phyloP scores from a whole-genome alignment of 2,797 vertebrate species.

The Diglossa cyanea region DNA sequence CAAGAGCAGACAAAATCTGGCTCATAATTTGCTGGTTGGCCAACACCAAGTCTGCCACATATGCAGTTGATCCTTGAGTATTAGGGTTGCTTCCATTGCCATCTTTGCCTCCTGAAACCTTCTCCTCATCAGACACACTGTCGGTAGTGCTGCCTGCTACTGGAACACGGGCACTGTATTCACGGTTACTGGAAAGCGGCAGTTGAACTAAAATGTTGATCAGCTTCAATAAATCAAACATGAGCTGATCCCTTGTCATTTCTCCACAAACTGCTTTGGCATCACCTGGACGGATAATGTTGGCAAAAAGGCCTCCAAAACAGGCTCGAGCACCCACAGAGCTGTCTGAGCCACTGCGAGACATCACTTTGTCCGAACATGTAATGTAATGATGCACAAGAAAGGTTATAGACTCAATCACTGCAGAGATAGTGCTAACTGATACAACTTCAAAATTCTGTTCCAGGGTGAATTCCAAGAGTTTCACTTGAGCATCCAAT shows the following conservation, averaged over 20 bases:
- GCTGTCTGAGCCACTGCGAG: slow-evolving; percentile 95
- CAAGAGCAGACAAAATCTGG: slow-evolving; percentile 95
- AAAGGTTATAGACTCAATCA: slow-evolving; percentile 96
- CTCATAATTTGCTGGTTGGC: slow-evolving; percentile 99
- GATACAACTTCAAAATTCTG: slow-evolving; percentile 98
- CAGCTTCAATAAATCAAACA: slow-evolving; percentile 97
- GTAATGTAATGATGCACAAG: slow-evolving; percentile 98
- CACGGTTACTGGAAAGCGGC: slow-evolving; percentile 91
- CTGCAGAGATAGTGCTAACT: slow-evolving; percentile 92
- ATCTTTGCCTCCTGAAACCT: slow-evolving; percentile 95
- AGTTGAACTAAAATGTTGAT: slow-evolving; percentile 95
- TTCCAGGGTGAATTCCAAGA: slow-evolving; percentile 95
- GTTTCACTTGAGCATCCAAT: slow-evolving; percentile 96
- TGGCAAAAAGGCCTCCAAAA: slow-evolving; percentile 96
- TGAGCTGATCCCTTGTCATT: slow-evolving; percentile 95
- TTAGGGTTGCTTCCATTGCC: slow-evolving; percentile 80
- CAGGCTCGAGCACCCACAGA: slow-evolving; percentile 96
- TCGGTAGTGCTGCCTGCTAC: slow-evolving; percentile 83
- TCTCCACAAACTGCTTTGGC: slow-evolving; percentile 96
- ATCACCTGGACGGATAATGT: slow-evolving; percentile 95
- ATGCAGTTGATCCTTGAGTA: slow-evolving; percentile 84
- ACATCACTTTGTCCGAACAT: slow-evolving; percentile 95
- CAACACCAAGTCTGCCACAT: slow-evolving; percentile 94
- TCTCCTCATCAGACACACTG: slow-evolving; percentile 96
- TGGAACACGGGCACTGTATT: slow-evolving; percentile 89